Conservation (phyloP, 2,888 invertebrate genomes). For the Macrosiphum euphorbiae region DNA sequence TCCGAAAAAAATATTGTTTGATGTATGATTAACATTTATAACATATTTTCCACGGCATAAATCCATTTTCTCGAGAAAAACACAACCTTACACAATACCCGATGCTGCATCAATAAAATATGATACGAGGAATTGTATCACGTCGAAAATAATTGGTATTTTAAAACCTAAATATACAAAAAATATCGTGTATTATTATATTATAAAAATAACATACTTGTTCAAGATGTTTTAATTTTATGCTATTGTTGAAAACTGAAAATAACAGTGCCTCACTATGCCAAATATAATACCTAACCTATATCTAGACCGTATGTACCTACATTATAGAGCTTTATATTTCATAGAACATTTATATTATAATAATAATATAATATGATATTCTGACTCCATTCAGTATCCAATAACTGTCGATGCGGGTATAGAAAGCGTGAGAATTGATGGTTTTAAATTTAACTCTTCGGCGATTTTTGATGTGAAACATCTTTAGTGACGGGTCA, state of each 20-base stretch:
- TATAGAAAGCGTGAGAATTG: neutral
- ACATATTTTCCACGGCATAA: neutral
- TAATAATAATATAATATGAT: neutral
- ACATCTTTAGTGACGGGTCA: conserved; percentile 29
- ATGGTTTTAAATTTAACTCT: conserved; percentile 15
- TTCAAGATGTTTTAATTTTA: too few species aligned
- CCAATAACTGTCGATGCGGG: neutral
- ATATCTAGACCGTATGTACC: neutral
- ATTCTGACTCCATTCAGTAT: neutral
- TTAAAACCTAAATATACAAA: too few species aligned
- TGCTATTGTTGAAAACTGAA: too few species aligned
- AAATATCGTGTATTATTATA: too few species aligned
- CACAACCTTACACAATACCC: too few species aligned
- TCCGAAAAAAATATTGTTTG: neutral
- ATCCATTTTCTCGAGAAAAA: neutral
- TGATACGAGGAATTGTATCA: too few species aligned
- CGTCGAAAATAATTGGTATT: too few species aligned
- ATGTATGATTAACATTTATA: neutral
- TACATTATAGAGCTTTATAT: neutral
- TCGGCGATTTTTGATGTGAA: neutral
- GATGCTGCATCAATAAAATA: too few species aligned
- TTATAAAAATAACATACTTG: too few species aligned
- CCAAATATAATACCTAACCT: too few species aligned
- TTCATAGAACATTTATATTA: neutral
- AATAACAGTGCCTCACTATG: too few species aligned